phyloP scores from a whole-genome alignment of 2,888 invertebrate genomes.

The Thereva nobilitata region DNA sequence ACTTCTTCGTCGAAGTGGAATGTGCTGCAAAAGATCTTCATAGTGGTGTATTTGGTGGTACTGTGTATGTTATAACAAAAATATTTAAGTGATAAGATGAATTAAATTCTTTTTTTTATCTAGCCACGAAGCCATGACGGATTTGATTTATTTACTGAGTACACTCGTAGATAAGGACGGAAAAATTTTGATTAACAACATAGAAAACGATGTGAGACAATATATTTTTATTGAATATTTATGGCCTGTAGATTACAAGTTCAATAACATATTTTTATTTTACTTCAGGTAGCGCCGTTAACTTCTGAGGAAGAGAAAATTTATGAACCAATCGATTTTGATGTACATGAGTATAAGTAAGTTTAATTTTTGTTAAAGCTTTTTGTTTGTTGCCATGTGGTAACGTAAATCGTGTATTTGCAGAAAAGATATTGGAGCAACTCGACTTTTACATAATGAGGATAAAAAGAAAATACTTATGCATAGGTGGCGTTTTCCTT shows the following conservation, averaged over 20 bases:
- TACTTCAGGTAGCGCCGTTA: slow-evolving; percentile 64
- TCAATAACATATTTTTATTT: slow-evolving; percentile 63
- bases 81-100: slow-evolving; percentile 14
- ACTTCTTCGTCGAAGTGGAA: slow-evolving; percentile 85
- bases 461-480: slow-evolving; percentile 83
- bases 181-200: slow-evolving; percentile 79
- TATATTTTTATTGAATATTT: not conserved
- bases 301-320: slow-evolving; percentile 70
- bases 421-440: slow-evolving; percentile 69
- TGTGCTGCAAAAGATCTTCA: slow-evolving; percentile 93
- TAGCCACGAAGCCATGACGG: slow-evolving; percentile 82
- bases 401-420: slow-evolving; percentile 45
- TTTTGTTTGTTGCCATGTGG: not conserved
- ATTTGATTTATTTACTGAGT: slow-evolving; percentile 84
- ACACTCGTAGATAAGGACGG: slow-evolving; percentile 85
- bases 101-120: not conserved
- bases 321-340: slow-evolving; percentile 85
- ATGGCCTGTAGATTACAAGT: not conserved
- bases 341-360: slow-evolving; percentile 75
- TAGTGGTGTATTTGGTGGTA: slow-evolving; percentile 94
- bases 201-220: slow-evolving; percentile 75
- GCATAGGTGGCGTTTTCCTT: slow-evolving; percentile 95
- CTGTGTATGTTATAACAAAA: slow-evolving; percentile 68
- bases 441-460: slow-evolving; percentile 72
- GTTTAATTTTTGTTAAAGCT: slow-evolving; percentile 27